Base-by-base conservation (phyloP, 2,888 invertebrate genomes). In the Agriopis marginaria region DNA sequence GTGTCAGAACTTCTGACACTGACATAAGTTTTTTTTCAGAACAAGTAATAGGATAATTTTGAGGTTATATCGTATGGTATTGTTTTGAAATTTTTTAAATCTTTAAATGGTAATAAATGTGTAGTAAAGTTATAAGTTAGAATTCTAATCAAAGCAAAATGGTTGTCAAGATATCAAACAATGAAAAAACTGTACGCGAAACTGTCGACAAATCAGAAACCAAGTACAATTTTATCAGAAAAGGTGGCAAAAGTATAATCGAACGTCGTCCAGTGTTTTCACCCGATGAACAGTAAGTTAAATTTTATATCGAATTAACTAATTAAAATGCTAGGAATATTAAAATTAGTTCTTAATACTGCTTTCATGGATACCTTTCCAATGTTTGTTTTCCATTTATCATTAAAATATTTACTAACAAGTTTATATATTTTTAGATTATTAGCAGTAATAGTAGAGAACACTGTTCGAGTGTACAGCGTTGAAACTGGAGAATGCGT, bases 231-330 rank as follows among this genome's bases (percentile, higher is more conserved):
- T 88, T 93, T 77, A 84, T 80, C 63, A 87, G 93, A 82, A 94
- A 93, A 85, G 94, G 93, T 58, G 94, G 94, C 7, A 89, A 90
- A 77, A 94, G 90, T 88, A 89, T 94, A 61, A 92, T 94, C 70
- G 93, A 94, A 80, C 87, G 83, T 45, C 82, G 84, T 14, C 94
- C 94, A 55, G 78, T 90, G 72, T 94, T 94, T 84, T 92, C 94
- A 42, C 92, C 94, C 12, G 93, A 94, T 79, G 93, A 92, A 85
- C 89, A 92, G 94, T 94, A 85, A 80, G 93, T 89, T 72, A 49
- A 39, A 39, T 51, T 61, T 40, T 12, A 7, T 58, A 8, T 47
- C 6, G 11, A 58, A 32, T 23, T 40, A 45, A 23, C 6, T 7
- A 58, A 32, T 23, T 40, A 45, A 23, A 12, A 47, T 17, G 5